Evolutionary conservation across 2,113 vertebrate genomes (phyloP), one percentile per base, ranked within the genome.

Genomic region (Silurus asotus): DNA sequence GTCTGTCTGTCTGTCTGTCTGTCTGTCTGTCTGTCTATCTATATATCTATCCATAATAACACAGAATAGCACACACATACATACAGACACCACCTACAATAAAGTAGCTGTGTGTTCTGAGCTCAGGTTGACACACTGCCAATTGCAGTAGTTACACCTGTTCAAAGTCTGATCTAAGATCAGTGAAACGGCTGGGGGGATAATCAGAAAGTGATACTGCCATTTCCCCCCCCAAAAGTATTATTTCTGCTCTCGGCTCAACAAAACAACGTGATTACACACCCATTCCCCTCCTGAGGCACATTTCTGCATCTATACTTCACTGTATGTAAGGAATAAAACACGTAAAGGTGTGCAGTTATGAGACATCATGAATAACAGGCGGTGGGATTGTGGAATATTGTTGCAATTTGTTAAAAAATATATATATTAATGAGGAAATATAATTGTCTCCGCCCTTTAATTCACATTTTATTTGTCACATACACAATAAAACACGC

Each of bases 111-210:
- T 75, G 48, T 75, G 72, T 75, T 53, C 48, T 53, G 49, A 72
- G 70, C 70, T 72, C 70, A 20, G 70, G 1, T 49, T 75, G 72
- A 75, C 49, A n/a, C 20, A 6, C 72, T 51, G 72, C n/a, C 72
- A 76, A 49, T 55, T 25, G 15, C 17, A 28, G 11, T 56, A 25
- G 49, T 25, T 55, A 17, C 17, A 4, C 14, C 25, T 28, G n/a
- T 77, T 56, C 25, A 19, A 23, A 77, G 55, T 28, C 75, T 28
- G 75, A 77, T 55, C 74, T 25, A 20, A 76, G 74, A 76, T 76
- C 74, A 76, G 74, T 53, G 49, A 2, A 51, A 23, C 70, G 49
- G 37, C 37, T 37, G 37, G 37, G 37, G 45, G 17, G 20, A n/a
- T 1, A 76, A 53, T 53, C 74, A 76, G 49, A 23, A 76, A 53